Conservation (phyloP, 2,888 invertebrate genomes). For the Euplexia lucipara region DNA sequence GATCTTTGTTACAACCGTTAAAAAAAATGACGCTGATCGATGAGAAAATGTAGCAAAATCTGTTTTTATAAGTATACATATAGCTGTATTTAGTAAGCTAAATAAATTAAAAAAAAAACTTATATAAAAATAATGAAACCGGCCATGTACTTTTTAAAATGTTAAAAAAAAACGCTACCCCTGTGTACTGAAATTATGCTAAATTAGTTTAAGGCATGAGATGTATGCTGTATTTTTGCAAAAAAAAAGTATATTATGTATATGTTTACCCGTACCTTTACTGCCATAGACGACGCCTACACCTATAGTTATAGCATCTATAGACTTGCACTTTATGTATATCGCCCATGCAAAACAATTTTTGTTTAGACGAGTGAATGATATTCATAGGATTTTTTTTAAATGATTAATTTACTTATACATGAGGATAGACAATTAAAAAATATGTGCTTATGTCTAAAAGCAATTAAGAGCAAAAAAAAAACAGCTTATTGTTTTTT, state of each 20-base stretch:
- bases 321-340: constrained; percentile 59
- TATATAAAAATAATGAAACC: constrained; percentile 81
- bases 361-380: background rate
- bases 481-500: background rate
- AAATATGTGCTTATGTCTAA: too few species aligned
- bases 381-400: background rate
- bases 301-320: constrained; percentile 61
- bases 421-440: too few species aligned
- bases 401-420: background rate
- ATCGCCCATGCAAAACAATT: constrained; percentile 36
- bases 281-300: constrained; percentile 66
- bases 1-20: constrained; percentile 37
- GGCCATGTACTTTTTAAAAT: constrained; percentile 83
- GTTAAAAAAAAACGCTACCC: constrained; percentile 70
- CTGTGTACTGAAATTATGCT: constrained; percentile 80
- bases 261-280: constrained; percentile 65
- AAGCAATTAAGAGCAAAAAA: background rate
- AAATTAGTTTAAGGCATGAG: constrained; percentile 77
- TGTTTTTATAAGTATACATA: constrained; percentile 78
- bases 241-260: constrained; percentile 68
- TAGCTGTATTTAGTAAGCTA: constrained; percentile 82
- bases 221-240: constrained; percentile 87
- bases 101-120: constrained; percentile 72
- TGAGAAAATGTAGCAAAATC: constrained; percentile 57
- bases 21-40: constrained; percentile 24